A percentile compares a stretch with the other conserved stretches of the same genome.
phyloP scores from a whole-genome alignment of 2,113 vertebrate species.

The Nipponia nippon region DNA sequence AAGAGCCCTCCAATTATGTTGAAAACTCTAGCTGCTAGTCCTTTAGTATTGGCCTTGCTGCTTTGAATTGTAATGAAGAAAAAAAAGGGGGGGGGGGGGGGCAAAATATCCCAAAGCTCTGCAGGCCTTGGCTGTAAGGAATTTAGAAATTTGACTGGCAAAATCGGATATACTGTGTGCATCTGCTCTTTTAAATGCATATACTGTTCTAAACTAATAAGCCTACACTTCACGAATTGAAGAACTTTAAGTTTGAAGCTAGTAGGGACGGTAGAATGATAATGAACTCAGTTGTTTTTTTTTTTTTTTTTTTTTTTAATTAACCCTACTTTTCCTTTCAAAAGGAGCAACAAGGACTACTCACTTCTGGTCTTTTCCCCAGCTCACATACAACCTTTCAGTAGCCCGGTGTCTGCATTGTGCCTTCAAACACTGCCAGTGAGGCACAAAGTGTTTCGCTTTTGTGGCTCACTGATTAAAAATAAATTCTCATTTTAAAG shows the following conservation, averaged over 20 bases:
- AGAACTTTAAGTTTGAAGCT: background rate
- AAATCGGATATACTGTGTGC: background rate
- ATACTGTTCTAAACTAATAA: background rate
- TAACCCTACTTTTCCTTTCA: background rate
- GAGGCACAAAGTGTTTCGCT: background rate
- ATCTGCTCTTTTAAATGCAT: background rate
- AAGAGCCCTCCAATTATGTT: background rate
- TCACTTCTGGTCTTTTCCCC: background rate
- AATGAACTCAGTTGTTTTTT: background rate
- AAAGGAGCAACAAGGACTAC: background rate
- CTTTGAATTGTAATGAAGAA: background rate
- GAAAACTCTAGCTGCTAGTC: background rate
- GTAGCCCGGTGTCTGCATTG: background rate
- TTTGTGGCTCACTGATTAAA: background rate
- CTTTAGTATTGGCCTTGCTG: background rate
- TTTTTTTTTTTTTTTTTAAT: background rate
- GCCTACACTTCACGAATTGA: background rate
- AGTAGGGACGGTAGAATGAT: background rate
- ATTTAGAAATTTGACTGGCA: background rate
- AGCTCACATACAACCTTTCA: background rate
- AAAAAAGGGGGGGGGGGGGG: fast-evolving
- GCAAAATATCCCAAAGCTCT: background rate
- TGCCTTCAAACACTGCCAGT: background rate
- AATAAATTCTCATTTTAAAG: background rate
- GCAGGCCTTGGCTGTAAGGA: background rate